Conservation (phyloP, 2,113 vertebrate species). For the Diadophis punctatus region DNA sequence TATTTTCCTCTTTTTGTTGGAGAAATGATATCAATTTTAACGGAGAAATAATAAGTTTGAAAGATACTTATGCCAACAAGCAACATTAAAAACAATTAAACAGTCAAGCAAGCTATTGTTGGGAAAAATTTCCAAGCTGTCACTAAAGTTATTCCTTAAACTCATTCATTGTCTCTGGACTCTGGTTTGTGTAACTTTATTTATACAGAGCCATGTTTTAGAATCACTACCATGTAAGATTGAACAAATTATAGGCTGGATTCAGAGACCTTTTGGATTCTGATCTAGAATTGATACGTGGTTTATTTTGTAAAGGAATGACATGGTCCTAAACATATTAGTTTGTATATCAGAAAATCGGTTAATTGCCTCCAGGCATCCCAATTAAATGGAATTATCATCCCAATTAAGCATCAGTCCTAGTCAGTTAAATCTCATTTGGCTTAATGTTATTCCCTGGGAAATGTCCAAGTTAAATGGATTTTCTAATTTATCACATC, state of each 20-base stretch:
- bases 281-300: background rate
- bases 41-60: background rate
- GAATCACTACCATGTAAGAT: background rate
- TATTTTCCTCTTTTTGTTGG: background rate
- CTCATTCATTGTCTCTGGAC: background rate
- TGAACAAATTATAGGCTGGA: background rate
- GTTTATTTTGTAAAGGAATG: conserved; percentile 34
- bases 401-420: conserved; percentile 64
- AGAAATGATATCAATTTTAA: background rate
- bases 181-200: background rate
- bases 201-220: background rate
- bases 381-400: conserved; percentile 65
- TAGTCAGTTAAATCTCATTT: conserved; percentile 65
- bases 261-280: background rate
- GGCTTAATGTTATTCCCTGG: conserved; percentile 56
- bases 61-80: background rate
- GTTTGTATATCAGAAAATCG: conserved; percentile 23
- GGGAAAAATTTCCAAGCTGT: background rate
- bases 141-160: background rate
- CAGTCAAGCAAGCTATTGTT: background rate
- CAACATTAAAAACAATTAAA: background rate
- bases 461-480: conserved; percentile 57
- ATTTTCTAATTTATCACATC: conserved; percentile 55
- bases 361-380: conserved; percentile 55
- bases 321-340: conserved; percentile 30